Conservation (phyloP, 2,888 invertebrate genomes). For the Sceliomorpha sp. region DNA sequence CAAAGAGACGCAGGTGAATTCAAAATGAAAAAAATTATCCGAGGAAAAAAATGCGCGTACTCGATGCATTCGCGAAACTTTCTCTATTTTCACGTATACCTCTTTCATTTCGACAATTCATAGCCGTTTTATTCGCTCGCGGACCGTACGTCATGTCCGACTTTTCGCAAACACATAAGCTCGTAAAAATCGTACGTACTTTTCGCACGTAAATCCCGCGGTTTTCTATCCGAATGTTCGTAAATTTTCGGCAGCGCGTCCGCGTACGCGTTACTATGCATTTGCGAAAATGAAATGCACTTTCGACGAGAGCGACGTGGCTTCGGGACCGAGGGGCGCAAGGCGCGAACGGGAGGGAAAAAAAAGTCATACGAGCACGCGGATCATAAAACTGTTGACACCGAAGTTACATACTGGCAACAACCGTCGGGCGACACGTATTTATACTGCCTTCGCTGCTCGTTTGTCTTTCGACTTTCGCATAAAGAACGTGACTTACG, state of each 20-base stretch:
- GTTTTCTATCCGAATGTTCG: constrained; percentile 42
- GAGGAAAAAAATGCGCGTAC: constrained; percentile 9
- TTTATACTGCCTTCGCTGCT: constrained; percentile 21
- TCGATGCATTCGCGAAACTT: constrained; percentile 19
- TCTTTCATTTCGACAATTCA: constrained; percentile 37
- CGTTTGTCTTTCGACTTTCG: constrained; percentile 23
- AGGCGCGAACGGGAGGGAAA: constrained; percentile 6
- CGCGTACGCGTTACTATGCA: constrained; percentile 29
- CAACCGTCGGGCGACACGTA: constrained; percentile 26
- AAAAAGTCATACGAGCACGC: constrained; percentile 42
- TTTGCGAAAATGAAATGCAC: constrained; percentile 58
- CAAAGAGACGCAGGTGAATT: constrained; percentile 28
- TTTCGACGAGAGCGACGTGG: constrained; percentile 24
- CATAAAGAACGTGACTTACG: constrained; percentile 31
- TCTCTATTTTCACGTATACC: constrained; percentile 23
- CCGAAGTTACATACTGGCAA: constrained; percentile 36
- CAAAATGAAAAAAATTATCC: constrained; percentile 20
- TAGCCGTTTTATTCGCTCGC: constrained; percentile 38
- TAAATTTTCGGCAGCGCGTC: constrained; percentile 49
- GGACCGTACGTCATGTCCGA: constrained; percentile 48
- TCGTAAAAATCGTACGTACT: constrained; percentile 67
- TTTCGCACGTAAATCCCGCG: constrained; percentile 56
- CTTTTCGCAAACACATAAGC: constrained; percentile 60
- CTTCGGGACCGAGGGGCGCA: too few species aligned
- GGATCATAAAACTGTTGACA: constrained; percentile 55